Evolutionary conservation across 1,140 invertebrate species (phyloP).

Genomic region (Littorina saxatilis): DNA sequence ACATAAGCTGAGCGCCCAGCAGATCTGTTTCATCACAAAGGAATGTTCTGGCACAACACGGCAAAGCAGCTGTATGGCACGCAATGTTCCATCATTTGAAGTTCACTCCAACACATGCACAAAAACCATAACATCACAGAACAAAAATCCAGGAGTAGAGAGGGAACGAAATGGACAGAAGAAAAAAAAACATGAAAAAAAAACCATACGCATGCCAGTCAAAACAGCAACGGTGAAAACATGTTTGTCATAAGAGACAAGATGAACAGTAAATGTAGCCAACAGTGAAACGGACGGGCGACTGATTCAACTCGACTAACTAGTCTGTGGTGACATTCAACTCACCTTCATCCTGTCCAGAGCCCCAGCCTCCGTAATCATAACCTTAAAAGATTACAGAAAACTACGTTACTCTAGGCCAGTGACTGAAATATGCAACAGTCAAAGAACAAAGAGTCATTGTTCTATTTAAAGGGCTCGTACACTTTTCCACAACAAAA

Average conservation of each 20-base stretch:
- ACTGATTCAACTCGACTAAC: background rate
- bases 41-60: no score
- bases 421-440: background rate
- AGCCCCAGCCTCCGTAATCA: conserved; percentile 58
- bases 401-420: conserved; percentile 30
- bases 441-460: background rate
- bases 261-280: background rate
- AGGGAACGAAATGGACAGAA: background rate
- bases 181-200: background rate
- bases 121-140: background rate
- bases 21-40: no score
- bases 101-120: no score
- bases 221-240: background rate
- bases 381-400: conserved; percentile 58
- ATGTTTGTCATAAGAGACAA: background rate
- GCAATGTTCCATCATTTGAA: no score
- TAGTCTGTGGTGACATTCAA: conserved; percentile 27
- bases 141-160: background rate
- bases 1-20: no score
- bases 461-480: background rate
- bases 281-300: background rate
- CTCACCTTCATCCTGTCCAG: conserved; percentile 84
- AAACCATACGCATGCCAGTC: no score
- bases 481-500: background rate
- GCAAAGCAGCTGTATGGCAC: no score